Evolutionary conservation across 2,888 invertebrate genomes (phyloP).

Genomic region (Ormyrus thymus): DNA sequence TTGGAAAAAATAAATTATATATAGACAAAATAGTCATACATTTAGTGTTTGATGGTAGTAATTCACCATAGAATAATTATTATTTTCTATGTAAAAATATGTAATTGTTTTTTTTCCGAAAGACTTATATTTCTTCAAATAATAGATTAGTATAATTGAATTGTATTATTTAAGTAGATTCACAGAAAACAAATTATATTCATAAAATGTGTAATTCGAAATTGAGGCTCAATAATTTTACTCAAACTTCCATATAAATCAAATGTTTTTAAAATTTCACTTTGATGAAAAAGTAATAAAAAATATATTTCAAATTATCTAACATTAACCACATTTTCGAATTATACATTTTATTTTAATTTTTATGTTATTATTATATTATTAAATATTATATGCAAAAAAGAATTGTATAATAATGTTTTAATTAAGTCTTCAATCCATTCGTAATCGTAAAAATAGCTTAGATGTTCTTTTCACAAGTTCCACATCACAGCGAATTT

Average conservation of each 20-base stretch:
- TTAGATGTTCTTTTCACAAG: slow-evolving; percentile 27
- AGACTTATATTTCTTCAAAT: slow-evolving; percentile 30
- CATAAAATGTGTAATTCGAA: slow-evolving; percentile 43
- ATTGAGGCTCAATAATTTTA: slow-evolving; percentile 3
- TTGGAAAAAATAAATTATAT: background rate
- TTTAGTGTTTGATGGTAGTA: slow-evolving; percentile 33
- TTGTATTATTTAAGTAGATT: slow-evolving; percentile 32
- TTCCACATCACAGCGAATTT: slow-evolving; percentile 7
- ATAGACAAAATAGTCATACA: slow-evolving; percentile 35
- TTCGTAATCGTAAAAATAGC: slow-evolving; percentile 33
- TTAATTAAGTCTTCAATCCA: slow-evolving; percentile 29
- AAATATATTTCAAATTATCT: background rate
- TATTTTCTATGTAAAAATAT: slow-evolving; percentile 49
- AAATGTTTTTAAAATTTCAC: slow-evolving; percentile 34
- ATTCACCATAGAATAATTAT: slow-evolving; percentile 30
- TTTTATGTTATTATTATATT: slow-evolving; percentile 28
- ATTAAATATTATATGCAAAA: slow-evolving; percentile 32
- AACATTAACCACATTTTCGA: background rate
- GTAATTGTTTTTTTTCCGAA: background rate
- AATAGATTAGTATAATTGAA: slow-evolving; percentile 19
- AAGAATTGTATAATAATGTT: slow-evolving; percentile 44
- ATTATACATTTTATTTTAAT: slow-evolving; percentile 44
- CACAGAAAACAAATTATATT: slow-evolving; percentile 45
- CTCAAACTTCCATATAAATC: slow-evolving; percentile 15
- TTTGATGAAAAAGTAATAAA: slow-evolving; percentile 14